Percentiles rank a stretch among this genome's conserved stretches.
phyloP scores from a whole-genome alignment of 1,140 invertebrate species.

The Mesaphorura yosii region DNA sequence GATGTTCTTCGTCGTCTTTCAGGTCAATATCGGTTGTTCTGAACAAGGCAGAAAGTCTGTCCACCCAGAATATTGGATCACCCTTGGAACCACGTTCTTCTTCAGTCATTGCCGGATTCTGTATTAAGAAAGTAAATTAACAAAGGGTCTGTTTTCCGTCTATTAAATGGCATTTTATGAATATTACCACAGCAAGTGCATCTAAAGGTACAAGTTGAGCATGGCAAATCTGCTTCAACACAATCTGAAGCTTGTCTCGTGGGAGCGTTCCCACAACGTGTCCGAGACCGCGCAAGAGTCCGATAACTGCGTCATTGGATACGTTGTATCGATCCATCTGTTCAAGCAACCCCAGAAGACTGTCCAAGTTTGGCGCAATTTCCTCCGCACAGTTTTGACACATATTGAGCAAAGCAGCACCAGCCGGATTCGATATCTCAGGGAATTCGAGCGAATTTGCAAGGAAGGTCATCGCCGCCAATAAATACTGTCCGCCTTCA shows the following conservation, averaged over 20 bases:
- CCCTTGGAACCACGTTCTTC: constrained; percentile 41
- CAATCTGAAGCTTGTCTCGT: constrained; percentile 49
- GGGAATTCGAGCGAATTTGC: constrained; percentile 32
- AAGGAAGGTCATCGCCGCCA: constrained; percentile 35
- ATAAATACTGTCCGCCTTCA: constrained; percentile 50
- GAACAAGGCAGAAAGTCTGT: constrained; percentile 81
- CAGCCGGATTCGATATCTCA: constrained; percentile 17
- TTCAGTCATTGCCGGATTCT: not conserved
- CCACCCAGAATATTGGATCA: constrained; percentile 87
- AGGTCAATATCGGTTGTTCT: constrained; percentile 52
- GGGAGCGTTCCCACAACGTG: constrained; percentile 53
- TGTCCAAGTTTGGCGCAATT: constrained; percentile 66
- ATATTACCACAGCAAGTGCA: no score
- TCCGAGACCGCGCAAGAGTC: constrained; percentile 66
- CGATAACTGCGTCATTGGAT: constrained; percentile 65
- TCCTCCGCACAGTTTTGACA: constrained; percentile 66
- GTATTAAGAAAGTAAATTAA: not conserved
- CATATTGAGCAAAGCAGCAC: constrained; percentile 32
- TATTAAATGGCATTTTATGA: constrained; percentile 41
- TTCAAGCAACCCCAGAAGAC: constrained; percentile 66
- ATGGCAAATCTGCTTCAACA: constrained; percentile 65
- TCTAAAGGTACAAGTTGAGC: constrained; percentile 59
- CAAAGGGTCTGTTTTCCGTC: constrained; percentile 7
- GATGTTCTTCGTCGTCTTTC: constrained; percentile 52
- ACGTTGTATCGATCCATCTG: constrained; percentile 67